Evolutionary conservation across 2,888 invertebrate genomes (phyloP), one percentile per base, ranked within the genome.

Genomic region (Pollenia amentaria): DNA sequence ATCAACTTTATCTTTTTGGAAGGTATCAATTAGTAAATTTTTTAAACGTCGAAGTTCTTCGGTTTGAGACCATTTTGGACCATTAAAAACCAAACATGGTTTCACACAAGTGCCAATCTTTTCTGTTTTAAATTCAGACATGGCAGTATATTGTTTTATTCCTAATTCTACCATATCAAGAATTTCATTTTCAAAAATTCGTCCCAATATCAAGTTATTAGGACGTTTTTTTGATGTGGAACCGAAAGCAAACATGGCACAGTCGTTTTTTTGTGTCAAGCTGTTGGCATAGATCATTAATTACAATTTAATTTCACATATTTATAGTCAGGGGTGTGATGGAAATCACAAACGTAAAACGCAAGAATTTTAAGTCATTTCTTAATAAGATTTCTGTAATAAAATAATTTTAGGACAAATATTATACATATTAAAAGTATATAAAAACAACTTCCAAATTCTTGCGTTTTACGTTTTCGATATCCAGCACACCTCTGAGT

Each of bases 121-220:
- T 75, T 96, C 95, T 78, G 95, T 95, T 87, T 96, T 95, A 90
- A 98, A 98, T 62, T 97, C 97, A 18, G 95, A 94, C 92, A 99
- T 95, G 0, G 97, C 95, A 91, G 96, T 96, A 92, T 96, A 99
- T 77, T 96, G 95, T 76, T 97, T 97, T 29, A 99, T 95, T 12
- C 98, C 98, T 79, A 99, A 95, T 94, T 99, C 99, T 81, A 98
- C 95, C 98, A 99, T 99, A 92, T 99, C 99, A 80, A 99, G 94
- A 44, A 99, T 94, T 81, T 97, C 96, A 90, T 97, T 95, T 93
- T 99, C 97, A 93, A 96, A 99, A 91, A 97, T 96, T 89, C 99
- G 95, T 0, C 98, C 99, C 76, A 99, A 92, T 44, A 99, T 94
- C 62, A 99, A 93, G 94, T 99, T 99, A 91, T 99, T 95, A 0